A percentile compares a stretch with the other conserved stretches of the same genome.
Evolutionary conservation across 1,140 invertebrate species (phyloP).

Genomic region (Pectinophora gossypiella): DNA sequence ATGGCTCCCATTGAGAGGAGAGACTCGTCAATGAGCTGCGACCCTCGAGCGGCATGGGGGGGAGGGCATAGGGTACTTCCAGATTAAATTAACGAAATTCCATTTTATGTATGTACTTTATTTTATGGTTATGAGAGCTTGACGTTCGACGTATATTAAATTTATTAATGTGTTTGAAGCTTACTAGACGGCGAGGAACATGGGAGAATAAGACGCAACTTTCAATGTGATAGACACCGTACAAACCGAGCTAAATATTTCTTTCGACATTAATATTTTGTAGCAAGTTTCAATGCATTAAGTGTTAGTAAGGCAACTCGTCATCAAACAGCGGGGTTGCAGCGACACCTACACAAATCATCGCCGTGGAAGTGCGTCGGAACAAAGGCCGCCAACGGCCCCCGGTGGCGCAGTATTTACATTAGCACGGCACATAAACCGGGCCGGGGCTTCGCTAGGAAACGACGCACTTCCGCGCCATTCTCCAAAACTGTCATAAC

Average conservation of each 20-base stretch:
- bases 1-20: conserved; percentile 12
- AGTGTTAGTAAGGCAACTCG: no score
- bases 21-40: neutral
- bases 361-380: no score
- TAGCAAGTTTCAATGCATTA: no score
- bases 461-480: conserved; percentile 18
- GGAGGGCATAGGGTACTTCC: conserved; percentile 18
- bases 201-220: neutral
- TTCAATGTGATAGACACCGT: neutral
- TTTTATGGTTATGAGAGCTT: conserved; percentile 11
- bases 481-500: conserved; percentile 46
- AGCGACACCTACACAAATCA: no score
- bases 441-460: neutral
- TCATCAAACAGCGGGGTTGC: no score
- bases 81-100: conserved; percentile 41
- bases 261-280: neutral
- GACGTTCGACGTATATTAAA: neutral
- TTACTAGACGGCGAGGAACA: neutral
- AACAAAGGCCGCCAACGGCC: no score
- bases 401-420: no score
- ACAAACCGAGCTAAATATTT: neutral
- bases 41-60: conserved; percentile 14
- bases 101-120: conserved; percentile 23
- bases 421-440: neutral
- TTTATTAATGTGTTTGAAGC: neutral